These are phyloP conservation scores for Catharus fuscescens DNA, from an alignment of 2,113 vertebrate species.

Conservation along the genomic window DNA sequence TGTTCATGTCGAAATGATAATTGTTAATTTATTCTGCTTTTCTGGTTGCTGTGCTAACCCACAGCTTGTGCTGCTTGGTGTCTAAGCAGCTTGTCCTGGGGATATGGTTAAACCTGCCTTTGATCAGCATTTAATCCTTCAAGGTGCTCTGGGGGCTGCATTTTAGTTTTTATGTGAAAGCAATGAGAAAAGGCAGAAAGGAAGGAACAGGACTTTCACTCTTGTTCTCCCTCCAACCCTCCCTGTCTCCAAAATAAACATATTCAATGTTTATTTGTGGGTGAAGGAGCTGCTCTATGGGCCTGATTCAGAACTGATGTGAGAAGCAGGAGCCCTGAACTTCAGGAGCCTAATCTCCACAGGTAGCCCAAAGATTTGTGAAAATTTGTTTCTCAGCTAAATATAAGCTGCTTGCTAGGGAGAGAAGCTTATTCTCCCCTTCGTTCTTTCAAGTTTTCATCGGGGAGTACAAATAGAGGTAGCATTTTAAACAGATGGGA, in stretches of 20 bases:
- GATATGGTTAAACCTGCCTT: constrained; percentile 83
- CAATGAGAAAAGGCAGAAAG: constrained; percentile 64
- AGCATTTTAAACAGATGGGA: constrained; percentile 43
- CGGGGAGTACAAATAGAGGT: not conserved
- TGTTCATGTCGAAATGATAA: constrained; percentile 54
- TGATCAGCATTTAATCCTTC: constrained; percentile 84
- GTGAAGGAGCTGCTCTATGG: not conserved
- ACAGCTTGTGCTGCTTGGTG: constrained; percentile 65
- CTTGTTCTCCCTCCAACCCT: not conserved
- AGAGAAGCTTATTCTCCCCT: not conserved
- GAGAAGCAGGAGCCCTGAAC: not conserved
- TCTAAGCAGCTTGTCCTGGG: constrained; percentile 79
- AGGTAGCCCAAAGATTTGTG: not conserved
- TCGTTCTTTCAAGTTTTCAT: not conserved
- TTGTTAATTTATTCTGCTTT: constrained; percentile 75
- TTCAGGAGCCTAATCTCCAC: not conserved
- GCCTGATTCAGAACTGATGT: not conserved
- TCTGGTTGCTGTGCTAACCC: constrained; percentile 59
- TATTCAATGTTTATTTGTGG: not conserved
- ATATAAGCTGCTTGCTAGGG: not conserved
- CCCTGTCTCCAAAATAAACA: not conserved
- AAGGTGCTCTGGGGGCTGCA: constrained; percentile 69
- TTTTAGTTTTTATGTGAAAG: constrained; percentile 69
- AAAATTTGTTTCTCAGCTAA: constrained; percentile 2
- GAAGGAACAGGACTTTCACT: not conserved